Evolutionary conservation across 2,113 vertebrate genomes (phyloP).

Genomic region (Sylvietta virens): DNA sequence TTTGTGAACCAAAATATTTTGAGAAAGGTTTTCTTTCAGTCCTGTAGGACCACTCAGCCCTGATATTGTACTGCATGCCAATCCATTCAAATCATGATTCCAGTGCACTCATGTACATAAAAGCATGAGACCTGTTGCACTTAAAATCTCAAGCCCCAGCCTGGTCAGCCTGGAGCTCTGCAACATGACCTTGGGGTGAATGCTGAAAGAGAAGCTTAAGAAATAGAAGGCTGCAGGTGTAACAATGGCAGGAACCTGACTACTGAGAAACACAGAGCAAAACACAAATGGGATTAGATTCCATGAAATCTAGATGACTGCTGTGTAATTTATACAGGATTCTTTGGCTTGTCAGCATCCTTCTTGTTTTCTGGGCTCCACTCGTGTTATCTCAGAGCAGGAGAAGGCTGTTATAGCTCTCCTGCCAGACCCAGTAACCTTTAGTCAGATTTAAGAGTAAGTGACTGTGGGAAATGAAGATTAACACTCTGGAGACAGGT

Average conservation of each 20-base stretch:
- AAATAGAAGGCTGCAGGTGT: not conserved
- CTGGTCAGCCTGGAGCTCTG: not conserved
- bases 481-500: not conserved
- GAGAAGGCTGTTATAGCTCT: not conserved
- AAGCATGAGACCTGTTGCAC: not conserved
- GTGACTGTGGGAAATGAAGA: constrained; percentile 6
- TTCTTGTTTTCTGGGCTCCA: not conserved
- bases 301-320: not conserved
- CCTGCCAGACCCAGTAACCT: not conserved
- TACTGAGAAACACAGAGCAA: not conserved
- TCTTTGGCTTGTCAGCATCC: not conserved
- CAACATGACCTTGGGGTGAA: not conserved
- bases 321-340: constrained; percentile 11
- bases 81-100: not conserved
- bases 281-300: constrained; percentile 29
- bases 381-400: not conserved
- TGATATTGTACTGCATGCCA: not conserved
- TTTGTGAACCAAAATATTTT: not conserved
- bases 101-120: not conserved
- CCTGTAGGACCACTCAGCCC: not conserved
- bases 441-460: constrained; percentile 12
- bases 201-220: not conserved
- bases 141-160: not conserved
- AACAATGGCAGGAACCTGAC: not conserved
- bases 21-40: not conserved